Percentiles rank a stretch among this genome's conserved stretches.
These are phyloP conservation scores for Lepidurus packardi DNA, from an alignment of 1,140 invertebrate species.

Conservation along the genomic window DNA sequence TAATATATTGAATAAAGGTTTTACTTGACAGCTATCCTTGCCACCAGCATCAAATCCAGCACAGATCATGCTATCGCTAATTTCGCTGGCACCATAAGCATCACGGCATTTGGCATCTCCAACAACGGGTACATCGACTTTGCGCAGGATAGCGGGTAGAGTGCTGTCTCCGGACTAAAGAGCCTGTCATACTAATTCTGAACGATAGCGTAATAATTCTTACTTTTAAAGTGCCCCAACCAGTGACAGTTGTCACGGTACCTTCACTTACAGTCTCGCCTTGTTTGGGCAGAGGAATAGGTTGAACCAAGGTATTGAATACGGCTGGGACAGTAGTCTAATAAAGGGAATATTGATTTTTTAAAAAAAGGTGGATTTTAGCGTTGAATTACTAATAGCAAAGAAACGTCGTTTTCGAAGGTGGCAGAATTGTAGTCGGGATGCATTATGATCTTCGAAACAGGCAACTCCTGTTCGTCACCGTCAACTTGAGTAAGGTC, in stretches of 20 bases:
- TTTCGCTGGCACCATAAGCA: conserved; percentile 38
- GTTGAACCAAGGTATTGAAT: conserved; percentile 39
- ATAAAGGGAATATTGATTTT: conserved; percentile 32
- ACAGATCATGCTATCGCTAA: conserved; percentile 42
- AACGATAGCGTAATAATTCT: not conserved
- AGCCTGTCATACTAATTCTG: not conserved
- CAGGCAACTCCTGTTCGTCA: conserved; percentile 26
- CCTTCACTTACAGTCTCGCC: conserved; percentile 37
- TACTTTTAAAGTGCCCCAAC: conserved; percentile 44
- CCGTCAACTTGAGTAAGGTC: conserved; percentile 9
- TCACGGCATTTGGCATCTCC: conserved; percentile 40
- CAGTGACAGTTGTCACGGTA: conserved; percentile 41
- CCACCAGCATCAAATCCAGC: conserved; percentile 43
- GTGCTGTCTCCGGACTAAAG: conserved; percentile 25
- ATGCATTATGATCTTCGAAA: conserved; percentile 30
- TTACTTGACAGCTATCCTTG: conserved; percentile 46
- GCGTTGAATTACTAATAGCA: conserved; percentile 25
- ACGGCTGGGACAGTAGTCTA: conserved; percentile 40
- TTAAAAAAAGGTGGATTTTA: not conserved
- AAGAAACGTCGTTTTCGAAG: conserved; percentile 31
- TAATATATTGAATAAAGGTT: not conserved
- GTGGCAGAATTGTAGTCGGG: conserved; percentile 27
- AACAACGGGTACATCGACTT: conserved; percentile 42
- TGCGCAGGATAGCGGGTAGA: conserved; percentile 38
- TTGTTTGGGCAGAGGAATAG: conserved; percentile 39